Evolutionary conservation across 2,113 vertebrate species (phyloP), one percentile per base, ranked within the genome.

Genomic region (Syrmaticus mikado): DNA sequence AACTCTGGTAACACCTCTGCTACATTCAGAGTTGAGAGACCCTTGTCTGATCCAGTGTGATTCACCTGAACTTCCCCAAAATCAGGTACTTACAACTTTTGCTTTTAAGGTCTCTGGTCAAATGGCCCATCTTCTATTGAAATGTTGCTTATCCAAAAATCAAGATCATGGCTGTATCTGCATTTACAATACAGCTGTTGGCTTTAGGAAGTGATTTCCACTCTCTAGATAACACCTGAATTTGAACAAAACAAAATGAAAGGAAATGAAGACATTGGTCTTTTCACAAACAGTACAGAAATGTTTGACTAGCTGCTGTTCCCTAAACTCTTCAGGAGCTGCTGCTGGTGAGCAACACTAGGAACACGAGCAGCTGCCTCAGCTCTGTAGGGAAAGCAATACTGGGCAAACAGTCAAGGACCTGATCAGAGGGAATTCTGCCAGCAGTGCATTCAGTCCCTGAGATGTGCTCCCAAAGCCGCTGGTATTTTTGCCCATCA

Each of bases 161-260:
- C 28, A 6, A 32, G 21, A 6, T 1, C 0, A 1, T 1, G 34
- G 20, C 1, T 41, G 45, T 0, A 55, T 19, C 4, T 1, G 1
- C 13, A 5, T 12, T 8, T n/a, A 43, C 38, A 60, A 46, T 5
- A 10, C 38, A 70, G n/a, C n/a, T 46, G 2, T 20, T 13, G 2
- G n/a, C 65, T 25, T 13, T 6, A 34, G 25, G 11, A 14, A 50
- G 0, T 7, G 1, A 46, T 3, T 45, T 61, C 50, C 60, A 27
- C 16, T 45, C 62, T 19, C 7, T 10, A 19, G 25, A 2, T 10
- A 18, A 53, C 66, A 28, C 17, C 3, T 36, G 13, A 30, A 67
- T 43, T 0, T 20, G 36, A 61, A 60, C 20, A 50, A 34, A 22
- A 38, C 21, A 60, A 72, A 60, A 46, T 11, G 25, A 6, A 55